A percentile compares a stretch with the other conserved stretches of the same genome.
These are phyloP conservation scores for Scaptomyza parva DNA, from an alignment of 2,888 invertebrate genomes.

Conservation along the genomic window DNA sequence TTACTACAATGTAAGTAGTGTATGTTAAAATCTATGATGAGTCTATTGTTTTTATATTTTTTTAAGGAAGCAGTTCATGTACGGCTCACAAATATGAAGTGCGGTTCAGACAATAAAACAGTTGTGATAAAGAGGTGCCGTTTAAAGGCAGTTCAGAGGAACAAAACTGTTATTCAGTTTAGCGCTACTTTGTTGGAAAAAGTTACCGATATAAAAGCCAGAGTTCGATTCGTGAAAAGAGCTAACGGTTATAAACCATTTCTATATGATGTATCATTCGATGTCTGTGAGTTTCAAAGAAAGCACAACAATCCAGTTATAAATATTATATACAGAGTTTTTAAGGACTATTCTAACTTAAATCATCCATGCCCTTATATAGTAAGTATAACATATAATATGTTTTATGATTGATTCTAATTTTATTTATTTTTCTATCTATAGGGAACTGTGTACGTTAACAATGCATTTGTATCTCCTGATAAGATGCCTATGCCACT, in stretches of 20 bases:
- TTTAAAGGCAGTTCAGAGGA: constrained; percentile 25
- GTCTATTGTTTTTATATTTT: not conserved
- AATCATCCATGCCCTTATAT: constrained; percentile 39
- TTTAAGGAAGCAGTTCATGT: constrained; percentile 14
- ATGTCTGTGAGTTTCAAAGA: constrained; percentile 18
- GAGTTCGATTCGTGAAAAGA: constrained; percentile 7
- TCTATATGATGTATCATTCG: constrained; percentile 12
- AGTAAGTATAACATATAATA: constrained; percentile 11
- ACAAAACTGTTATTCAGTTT: constrained; percentile 12
- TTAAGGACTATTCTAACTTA: constrained; percentile 29
- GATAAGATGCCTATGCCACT: not conserved
- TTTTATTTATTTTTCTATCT: not conserved
- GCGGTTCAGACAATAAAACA: constrained; percentile 14
- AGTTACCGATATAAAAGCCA: constrained; percentile 3
- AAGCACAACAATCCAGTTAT: constrained; percentile 18
- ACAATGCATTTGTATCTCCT: constrained; percentile 5
- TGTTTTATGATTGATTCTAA: not conserved
- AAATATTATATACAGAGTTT: not conserved
- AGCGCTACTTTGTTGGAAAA: constrained; percentile 8
- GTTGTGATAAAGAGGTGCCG: constrained; percentile 15
- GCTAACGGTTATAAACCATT: constrained; percentile 37
- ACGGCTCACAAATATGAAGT: constrained; percentile 23
- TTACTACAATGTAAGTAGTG: constrained; percentile 9
- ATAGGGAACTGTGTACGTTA: constrained; percentile 13
- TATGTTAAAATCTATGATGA: not conserved